Evolutionary conservation across 2,888 invertebrate genomes (phyloP), one percentile per base, ranked within the genome.

Genomic region (Mythimna pallens): DNA sequence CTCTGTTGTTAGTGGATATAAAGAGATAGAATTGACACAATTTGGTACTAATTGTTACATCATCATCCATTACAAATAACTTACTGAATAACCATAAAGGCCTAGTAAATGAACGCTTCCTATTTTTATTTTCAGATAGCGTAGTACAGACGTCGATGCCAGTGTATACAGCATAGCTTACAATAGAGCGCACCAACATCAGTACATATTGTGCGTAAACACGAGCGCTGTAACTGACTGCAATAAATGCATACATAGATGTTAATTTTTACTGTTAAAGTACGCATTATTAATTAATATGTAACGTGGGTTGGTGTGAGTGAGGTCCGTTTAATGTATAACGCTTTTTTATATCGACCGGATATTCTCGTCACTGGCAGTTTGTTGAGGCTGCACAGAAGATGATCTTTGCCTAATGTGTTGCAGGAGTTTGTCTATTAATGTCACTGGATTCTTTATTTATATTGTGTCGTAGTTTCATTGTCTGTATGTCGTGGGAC

Each of bases 111-210:
- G 2, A 70, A 78, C 40, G 17, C 3, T 55, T 57, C 10, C n/a
- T 74, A 34, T 81, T 68, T 83, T 83, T 82, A 66, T 93, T 91
- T 54, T 55, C 93, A 94, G 94, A 88, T 90, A 90, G 89, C 90
- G 89, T 92, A 90, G 89, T 86, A 87, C 87, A 89, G 87, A 89
- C 83, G 88, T 90, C 90, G 89, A 90, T 90, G 93, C 91, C 92
- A 91, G 91, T 93, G 92, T 92, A 89, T 88, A 90, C 93, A 92
- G 91, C 93, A 90, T 90, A 93, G 94, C 94, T 95, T 94, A 90
- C 89, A 87, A 87, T 88, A 90, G 86, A 89, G 89, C 91, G 90
- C 93, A 93, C 92, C 90, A 89, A 87, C 90, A 93, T 90, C 92
- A 89, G 88, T 90, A 91, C 89, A 87, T 61, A 89, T 87, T 81